Evolutionary conservation across 2,797 vertebrate genomes (phyloP), one percentile per base, ranked within the genome.

Genomic region (Oreortyx pictus): DNA sequence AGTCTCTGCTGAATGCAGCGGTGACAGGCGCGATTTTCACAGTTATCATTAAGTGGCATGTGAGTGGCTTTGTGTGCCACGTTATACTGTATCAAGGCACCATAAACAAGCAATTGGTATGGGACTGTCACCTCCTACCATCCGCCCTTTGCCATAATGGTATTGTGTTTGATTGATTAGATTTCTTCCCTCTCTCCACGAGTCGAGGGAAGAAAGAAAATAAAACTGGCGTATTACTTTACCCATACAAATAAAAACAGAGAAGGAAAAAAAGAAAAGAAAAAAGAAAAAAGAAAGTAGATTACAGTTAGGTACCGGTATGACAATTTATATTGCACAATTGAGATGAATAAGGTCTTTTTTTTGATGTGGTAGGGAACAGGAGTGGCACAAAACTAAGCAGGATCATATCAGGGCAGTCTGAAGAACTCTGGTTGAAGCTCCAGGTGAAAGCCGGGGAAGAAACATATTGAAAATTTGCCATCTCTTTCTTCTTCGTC

Each of bases 1-100:
- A 94, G 88, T 43, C 66, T 64, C 81, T 80, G 79, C 93, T 86
- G 93, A 95, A 90, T 62, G 60, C 83, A 10, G 94, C n/a, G 71
- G 88, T 92, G 97, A 92, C 94, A 76, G 93, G 92, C 77, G 19
- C 3, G 56, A 94, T 96, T 96, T 90, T 90, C 96, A 96, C 96
- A 96, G 94, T 86, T 66, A 72, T 94, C 90, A 80, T 79, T 95
- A 83, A 82, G 68, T 87, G 94, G 83, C 95, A 89, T 9, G 2
- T 65, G 83, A 96, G 93, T 66, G 87, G 92, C 79, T 95, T 87
- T 94, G 88, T 94, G 81, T 90, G 54, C 93, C 95, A 27, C 70
- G 82, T 94, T 93, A 50, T 33, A 86, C 80, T 70, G 43, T n/a
- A 89, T 94, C 94, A 96, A 59, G 60, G 92, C 79, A 90, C 73